phyloP scores from a whole-genome alignment of 2,888 invertebrate species.

The Caenorhabditis macrosperma region DNA sequence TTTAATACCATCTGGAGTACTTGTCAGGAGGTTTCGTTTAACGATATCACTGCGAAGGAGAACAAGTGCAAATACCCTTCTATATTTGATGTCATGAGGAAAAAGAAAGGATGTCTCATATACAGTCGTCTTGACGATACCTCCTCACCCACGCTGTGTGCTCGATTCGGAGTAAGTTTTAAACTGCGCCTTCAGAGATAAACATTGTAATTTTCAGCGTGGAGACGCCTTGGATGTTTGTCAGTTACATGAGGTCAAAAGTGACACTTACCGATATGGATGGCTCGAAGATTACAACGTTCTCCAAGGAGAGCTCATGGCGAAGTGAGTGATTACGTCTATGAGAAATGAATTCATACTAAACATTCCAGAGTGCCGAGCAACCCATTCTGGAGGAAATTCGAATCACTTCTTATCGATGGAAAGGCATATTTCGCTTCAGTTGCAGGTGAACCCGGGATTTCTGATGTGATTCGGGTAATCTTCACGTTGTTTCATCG shows the following conservation, averaged over 20 bases:
- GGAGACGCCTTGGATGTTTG: conserved; percentile 66
- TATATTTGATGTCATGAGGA: conserved; percentile 28
- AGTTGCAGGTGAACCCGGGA: conserved; percentile 7
- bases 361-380: conserved; percentile 28
- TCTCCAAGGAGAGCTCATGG: conserved; percentile 63
- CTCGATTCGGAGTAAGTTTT: conserved; percentile 42
- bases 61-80: conserved; percentile 32
- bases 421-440: conserved; percentile 37
- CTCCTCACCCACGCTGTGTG: conserved; percentile 33
- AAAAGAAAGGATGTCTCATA: conserved; percentile 39
- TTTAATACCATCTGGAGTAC: conserved; percentile 54
- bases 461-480: conserved; percentile 29
- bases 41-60: conserved; percentile 13
- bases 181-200: not conserved
- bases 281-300: conserved; percentile 76
- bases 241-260: conserved; percentile 55
- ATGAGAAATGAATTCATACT: not conserved
- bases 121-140: conserved; percentile 35
- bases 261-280: conserved; percentile 66
- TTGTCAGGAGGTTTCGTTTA: conserved; percentile 53
- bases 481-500: no score
- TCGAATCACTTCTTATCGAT: conserved; percentile 27
- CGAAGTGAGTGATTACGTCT: conserved; percentile 59
- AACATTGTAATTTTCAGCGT: conserved; percentile 34
- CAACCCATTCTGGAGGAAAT: not conserved